Conservation (phyloP, 2,888 invertebrate species). For the Leptopilina syphax region DNA sequence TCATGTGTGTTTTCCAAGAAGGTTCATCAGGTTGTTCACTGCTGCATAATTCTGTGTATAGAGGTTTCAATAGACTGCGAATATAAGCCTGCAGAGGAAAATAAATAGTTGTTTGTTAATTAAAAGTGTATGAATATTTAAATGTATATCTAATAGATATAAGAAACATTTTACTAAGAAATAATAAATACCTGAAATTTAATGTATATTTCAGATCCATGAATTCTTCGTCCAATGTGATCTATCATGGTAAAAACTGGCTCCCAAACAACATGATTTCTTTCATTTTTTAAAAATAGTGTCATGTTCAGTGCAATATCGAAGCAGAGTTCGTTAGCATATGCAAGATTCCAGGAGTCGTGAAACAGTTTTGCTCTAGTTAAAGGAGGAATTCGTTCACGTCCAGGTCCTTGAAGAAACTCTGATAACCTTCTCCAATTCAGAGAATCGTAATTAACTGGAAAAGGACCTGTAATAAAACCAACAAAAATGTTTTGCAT, state of each 20-base stretch:
- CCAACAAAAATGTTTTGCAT: background rate
- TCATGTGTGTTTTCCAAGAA: constrained; percentile 83
- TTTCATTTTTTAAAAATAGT: constrained; percentile 84
- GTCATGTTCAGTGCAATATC: constrained; percentile 89
- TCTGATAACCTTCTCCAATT: constrained; percentile 88
- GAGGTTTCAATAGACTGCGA: constrained; percentile 82
- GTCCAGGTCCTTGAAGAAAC: constrained; percentile 78
- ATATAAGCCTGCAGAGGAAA: constrained; percentile 81
- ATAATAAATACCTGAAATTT: constrained; percentile 83
- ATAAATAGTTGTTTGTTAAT: too few relatives aligned
- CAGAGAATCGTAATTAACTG: constrained; percentile 87
- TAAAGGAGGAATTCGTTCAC: constrained; percentile 81
- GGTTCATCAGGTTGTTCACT: constrained; percentile 80
- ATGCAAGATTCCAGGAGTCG: constrained; percentile 88
- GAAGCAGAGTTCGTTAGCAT: constrained; percentile 87
- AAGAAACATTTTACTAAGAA: too few relatives aligned
- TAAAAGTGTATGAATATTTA: too few relatives aligned
- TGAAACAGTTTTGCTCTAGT: constrained; percentile 87
- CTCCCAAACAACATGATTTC: constrained; percentile 88
- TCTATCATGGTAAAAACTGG: constrained; percentile 90
- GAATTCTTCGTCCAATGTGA: constrained; percentile 87
- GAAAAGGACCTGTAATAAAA: constrained; percentile 82
- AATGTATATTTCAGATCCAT: constrained; percentile 81
- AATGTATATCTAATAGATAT: too few relatives aligned
- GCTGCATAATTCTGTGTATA: constrained; percentile 84